A percentile compares a stretch with the other conserved stretches of the same genome.
Evolutionary conservation across 2,113 vertebrate species (phyloP).

Genomic region (Hippotragus niger): DNA sequence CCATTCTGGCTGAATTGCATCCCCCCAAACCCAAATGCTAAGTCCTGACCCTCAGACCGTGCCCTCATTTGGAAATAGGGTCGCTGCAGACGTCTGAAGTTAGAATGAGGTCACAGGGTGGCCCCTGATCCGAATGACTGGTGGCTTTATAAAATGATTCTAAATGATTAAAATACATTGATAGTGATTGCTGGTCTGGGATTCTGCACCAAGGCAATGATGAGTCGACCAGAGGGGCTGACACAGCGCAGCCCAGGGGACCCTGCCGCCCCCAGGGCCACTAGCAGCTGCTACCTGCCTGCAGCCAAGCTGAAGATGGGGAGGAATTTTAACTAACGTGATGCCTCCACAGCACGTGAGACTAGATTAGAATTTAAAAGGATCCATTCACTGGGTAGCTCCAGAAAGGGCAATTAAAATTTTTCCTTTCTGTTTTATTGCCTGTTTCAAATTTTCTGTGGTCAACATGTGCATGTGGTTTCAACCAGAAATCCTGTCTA

Average conservation of each 20-base stretch:
- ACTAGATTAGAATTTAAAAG: neutral
- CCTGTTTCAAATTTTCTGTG: neutral
- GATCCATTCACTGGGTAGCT: neutral
- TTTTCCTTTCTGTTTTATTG: neutral
- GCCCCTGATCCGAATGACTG: neutral
- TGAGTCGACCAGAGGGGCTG: neutral
- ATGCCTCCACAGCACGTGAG: neutral
- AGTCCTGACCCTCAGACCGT: neutral
- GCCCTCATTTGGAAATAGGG: neutral
- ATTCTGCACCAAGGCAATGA: neutral
- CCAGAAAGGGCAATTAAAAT: neutral
- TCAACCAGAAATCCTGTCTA: neutral
- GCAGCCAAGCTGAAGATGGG: neutral
- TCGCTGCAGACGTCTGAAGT: neutral
- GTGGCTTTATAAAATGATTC: neutral
- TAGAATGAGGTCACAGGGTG: neutral
- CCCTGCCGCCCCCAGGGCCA: neutral
- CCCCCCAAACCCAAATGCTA: neutral
- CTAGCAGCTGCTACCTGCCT: neutral
- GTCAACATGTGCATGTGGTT: neutral
- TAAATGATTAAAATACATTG: neutral
- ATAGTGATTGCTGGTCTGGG: neutral
- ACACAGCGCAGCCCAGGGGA: neutral
- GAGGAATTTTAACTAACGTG: neutral
- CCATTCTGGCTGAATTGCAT: neutral